Base-by-base conservation (phyloP, 2,888 invertebrate genomes). In the Scrobipalpa atriplicella region DNA sequence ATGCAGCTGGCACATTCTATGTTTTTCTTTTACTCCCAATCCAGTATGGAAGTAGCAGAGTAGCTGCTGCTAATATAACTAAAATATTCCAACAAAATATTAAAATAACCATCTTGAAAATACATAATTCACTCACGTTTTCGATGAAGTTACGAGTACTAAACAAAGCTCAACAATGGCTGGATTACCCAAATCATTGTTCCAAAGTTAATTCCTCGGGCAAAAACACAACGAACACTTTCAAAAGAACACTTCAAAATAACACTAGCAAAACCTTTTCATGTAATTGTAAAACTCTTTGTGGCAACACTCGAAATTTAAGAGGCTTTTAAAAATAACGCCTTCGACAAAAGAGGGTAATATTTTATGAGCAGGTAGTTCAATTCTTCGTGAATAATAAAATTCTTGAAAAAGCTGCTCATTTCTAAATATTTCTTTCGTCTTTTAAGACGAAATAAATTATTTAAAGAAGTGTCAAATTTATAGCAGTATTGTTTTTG, bases 341-440 rank as follows among this genome's bases (percentile, higher is more conserved):
- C 62, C 39, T 39, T 52, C 19, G 43, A 69, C 69, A 68, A 68
- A 66, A 60, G 64, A 52, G 19, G 56, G 51, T 66, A 60, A 69
- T 18, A 62, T 67, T 68, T 67, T 64, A 69, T 62, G 66, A 52
- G 29, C 70, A 70, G 70, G 69, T 69, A 68, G 56, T 36, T 38
- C 21, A 21, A 58, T 38, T 58, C 56, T 56, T 58, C 11, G 16
- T 16, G 36, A 38, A 38, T 13, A 58, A 36, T 36, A 43, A 8
- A 36, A 13, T 56, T 62, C 62, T 60, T 8, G 36, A 51, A 64
- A 67, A n/a, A 38, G 61, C 16, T 13, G n/a, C 52, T 16, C 10
- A 7, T 51, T 16, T 8, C n/a, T n/a, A n/a, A n/a, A n/a, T n/a
- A n/a, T n/a, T n/a, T n/a, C n/a, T n/a, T n/a, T n/a, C n/a, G n/a